Evolutionary conservation across 2,797 vertebrate genomes (phyloP).

Genomic region (Paedocypris micromegethes): DNA sequence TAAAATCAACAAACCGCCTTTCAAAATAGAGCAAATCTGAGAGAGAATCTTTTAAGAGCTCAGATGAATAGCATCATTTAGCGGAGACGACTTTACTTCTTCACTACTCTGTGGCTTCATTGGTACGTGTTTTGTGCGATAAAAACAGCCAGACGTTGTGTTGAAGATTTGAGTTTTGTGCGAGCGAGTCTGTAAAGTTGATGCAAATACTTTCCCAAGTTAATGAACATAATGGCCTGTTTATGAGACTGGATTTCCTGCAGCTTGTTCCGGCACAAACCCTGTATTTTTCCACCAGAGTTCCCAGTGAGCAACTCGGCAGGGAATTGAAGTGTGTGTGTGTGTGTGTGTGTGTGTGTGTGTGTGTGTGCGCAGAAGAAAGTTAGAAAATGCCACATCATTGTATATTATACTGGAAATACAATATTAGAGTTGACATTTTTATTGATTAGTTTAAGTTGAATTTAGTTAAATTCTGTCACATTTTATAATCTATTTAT

Average conservation of each 20-base stretch:
- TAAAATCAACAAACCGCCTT: no score
- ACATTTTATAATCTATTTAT: no score
- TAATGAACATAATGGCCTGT: conserved; percentile 19
- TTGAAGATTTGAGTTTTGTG: background rate
- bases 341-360: background rate
- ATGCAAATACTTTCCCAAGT: conserved; percentile 2
- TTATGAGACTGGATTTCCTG: conserved; percentile 16
- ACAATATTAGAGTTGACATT: no score
- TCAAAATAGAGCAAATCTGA: no score
- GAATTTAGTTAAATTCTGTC: no score
- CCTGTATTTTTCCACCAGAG: conserved; percentile 13
- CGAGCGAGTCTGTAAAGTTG: background rate
- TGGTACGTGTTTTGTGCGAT: background rate
- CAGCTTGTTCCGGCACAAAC: conserved; percentile 2
- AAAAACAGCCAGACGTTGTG: background rate
- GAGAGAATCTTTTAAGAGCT: no score
- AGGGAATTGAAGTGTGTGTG: background rate
- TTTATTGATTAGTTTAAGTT: no score
- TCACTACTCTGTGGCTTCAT: background rate
- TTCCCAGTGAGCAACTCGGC: conserved; percentile 10
- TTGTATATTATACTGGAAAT: conserved; percentile 35
- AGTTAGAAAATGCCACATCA: conserved; percentile 67
- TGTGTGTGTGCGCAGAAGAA: background rate
- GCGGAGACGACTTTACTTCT: background rate
- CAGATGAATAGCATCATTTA: background rate